Base-by-base conservation (phyloP, 2,113 vertebrate genomes). In the Crotalus helleri region DNA sequence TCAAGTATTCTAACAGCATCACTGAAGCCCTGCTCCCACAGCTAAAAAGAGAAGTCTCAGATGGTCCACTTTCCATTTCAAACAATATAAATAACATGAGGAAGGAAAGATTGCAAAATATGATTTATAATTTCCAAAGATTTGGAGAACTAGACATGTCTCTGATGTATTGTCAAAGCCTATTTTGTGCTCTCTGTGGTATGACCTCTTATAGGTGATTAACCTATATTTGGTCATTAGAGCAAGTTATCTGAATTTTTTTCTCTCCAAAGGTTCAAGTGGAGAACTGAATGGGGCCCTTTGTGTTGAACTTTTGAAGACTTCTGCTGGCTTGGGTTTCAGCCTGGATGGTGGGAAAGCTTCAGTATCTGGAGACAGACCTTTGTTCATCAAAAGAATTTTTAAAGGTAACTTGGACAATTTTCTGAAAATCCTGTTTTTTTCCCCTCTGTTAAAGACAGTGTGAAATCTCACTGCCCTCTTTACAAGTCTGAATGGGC, bases 301-400 rank as follows among this genome's bases (percentile, higher is more conserved):
- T 89, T 98, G 94, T 0, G 97, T 99, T 69, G 98, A 99, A 97
- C 98, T 99, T 94, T 94, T 98, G 94, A 99, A 99, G 97, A 98
- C 98, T 1, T 98, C 98, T 21, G 98, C 98, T 17, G 99, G 99
- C 54, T 96, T 99, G 94, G 99, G 99, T 53, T 97, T 99, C 96
- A 99, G 98, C 94, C 98, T 99, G 29, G 98, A 99, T 23, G 98
- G 98, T 90, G 98, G 98, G 24, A 99, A 97, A 88, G 97, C 98
- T 8, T 98, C 98, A 0, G 95, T 98, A 94, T 97, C 97, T 46
- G 98, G 98, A 94, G 98, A 99, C 92, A 97, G 98, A 87, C 98
- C 99, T 10, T 98, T 99, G 49, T 95, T 98, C 90, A 97, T 99
- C 91, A 99, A 99, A 95, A 98, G 98, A 91, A 94, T 99, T 90